Evolutionary conservation across 2,888 invertebrate species (phyloP), one percentile per base, ranked within the genome.

Genomic region (Sphaeridia pumilis): DNA sequence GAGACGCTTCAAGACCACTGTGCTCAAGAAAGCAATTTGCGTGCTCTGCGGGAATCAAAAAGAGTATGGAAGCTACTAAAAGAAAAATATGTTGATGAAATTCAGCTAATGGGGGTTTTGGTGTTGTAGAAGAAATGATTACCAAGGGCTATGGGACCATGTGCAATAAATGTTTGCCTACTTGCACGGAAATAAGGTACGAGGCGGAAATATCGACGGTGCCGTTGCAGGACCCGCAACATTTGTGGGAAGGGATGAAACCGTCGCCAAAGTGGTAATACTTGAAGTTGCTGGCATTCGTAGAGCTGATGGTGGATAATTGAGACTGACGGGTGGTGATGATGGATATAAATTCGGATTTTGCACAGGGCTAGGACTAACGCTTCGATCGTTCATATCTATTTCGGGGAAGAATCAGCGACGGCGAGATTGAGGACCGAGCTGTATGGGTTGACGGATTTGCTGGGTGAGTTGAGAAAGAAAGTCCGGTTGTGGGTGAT

Each of bases 171-270:
- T 87, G 87, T 67, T 74, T 82, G 65, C 85, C 87, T 0, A 82
- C 81, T 1, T 88, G 87, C 69, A 82, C 78, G 46, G 87, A 86
- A 70, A 75, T 86, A 12, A 77, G 76, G 28, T 87, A 81, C 68
- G 72, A 71, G 21, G 77, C 79, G 45, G 74, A 77, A 5, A 70
- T 79, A 36, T 80, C 81, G 43, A 72, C 76, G 0, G 78, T 81
- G 2, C 74, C 73, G 2, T 72, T 84, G 24, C 73, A 73, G 42
- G 43, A 46, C 3, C 35, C 47, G 1, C 20, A 44, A 3, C 14
- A 27, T 3, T n/a, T 54, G 2, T 54, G 50, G 50, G 50, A 50
- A 46, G 34, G 41, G 20, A 27, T 49, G 12, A 31, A 38, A 12
- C 26, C 27, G 21, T 46, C 45, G 4, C 36, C 51, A 25, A 52